Base-by-base conservation (phyloP, 2,113 vertebrate species). In the Ceyx margarethae region DNA sequence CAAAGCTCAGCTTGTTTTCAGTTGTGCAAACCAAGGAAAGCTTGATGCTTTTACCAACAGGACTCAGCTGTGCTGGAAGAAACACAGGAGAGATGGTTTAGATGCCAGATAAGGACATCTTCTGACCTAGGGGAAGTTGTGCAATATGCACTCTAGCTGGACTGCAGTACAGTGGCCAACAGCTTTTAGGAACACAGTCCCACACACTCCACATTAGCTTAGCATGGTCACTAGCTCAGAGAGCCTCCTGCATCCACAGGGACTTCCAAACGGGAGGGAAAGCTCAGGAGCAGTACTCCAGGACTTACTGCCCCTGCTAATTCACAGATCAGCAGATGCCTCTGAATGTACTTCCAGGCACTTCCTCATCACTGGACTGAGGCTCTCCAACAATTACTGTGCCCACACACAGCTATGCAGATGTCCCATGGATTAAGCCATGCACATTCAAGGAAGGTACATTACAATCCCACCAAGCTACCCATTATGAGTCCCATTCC, bases 91-190 rank as follows among this genome's bases (percentile, higher is more conserved):
- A 92, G 90, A 94, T 81, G 93, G 90, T 95, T 67, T 7, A 85
- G 61, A 91, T 78, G 85, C 75, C 79, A 89, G 87, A 92, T 66
- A 81, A 93, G 85, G 83, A 85, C 88, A 84, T 71, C 83, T 80
- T 74, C 86, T 43, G 81, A 81, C 77, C 83, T 42, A 68, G 58
- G 50, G 77, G 80, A 94, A 93, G 90, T 94, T 94, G 83, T 83
- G 91, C 74, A 95, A 95, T 13, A 58, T 10, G 13, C 33, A 56
- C 11, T 5, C 46, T 28, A 88, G 69, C 66, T 35, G 90, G 69
- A 85, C 23, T 75, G 83, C 35, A 71, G 42, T 69, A 20, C 46
- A 58, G 61, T 19, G 4, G 81, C 76, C 64, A 94, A n/a, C 5
- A 78, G 53, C 82, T 74, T 53, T 48, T 20, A 40, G 54, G 69